phyloP scores from a whole-genome alignment of 2,797 vertebrate genomes.

The Agapornis canus region DNA sequence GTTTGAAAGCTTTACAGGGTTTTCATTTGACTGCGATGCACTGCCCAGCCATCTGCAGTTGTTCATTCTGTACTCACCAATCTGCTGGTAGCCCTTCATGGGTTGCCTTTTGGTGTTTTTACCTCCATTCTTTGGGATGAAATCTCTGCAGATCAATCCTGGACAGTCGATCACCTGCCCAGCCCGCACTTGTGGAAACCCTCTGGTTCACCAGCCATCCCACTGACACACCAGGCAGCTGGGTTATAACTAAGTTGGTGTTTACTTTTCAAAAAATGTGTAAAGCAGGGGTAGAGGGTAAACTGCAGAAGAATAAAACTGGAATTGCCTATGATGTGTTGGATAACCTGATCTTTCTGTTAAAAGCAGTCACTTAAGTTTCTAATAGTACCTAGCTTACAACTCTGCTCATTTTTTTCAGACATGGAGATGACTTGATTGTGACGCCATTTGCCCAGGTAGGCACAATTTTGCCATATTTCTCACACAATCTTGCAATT shows the following conservation, averaged over 20 bases:
- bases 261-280: neutral
- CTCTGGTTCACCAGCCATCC: neutral
- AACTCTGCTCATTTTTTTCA: constrained; percentile 80
- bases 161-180: neutral
- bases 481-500: neutral
- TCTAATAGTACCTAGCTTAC: neutral
- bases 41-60: neutral
- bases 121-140: neutral
- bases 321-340: neutral
- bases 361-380: neutral
- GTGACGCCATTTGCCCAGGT: constrained; percentile 99
- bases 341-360: neutral
- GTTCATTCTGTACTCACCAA: neutral
- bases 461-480: constrained; percentile 37
- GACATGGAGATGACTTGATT: constrained; percentile 99
- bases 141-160: neutral
- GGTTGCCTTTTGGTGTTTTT: neutral
- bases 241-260: neutral
- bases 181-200: accelerated
- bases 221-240: neutral
- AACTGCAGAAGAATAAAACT: constrained; percentile 10
- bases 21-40: constrained; percentile 45
- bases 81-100: neutral
- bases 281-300: neutral
- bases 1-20: constrained; percentile 33